Evolutionary conservation across 2,888 invertebrate genomes (phyloP).

Genomic region (Capitulum mitella): DNA sequence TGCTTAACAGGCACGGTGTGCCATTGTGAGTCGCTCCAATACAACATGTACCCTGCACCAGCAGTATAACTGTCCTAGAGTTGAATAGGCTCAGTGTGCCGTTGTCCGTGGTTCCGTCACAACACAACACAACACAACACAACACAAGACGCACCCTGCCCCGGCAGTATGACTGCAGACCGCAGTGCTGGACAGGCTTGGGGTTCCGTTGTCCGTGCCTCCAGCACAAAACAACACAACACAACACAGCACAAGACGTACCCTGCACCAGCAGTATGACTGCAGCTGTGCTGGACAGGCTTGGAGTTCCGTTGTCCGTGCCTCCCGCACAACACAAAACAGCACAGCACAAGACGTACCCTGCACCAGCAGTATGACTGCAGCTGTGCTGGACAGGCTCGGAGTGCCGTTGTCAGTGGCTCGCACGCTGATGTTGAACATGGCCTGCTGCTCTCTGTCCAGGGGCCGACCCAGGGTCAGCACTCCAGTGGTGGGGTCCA

Average conservation of each 20-base stretch:
- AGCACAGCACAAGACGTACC: constrained; percentile 28
- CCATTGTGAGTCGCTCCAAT: no score
- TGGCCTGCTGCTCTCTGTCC: constrained; percentile 76
- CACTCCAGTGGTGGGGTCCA: constrained; percentile 75
- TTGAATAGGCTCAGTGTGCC: no score
- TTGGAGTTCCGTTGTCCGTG: no score
- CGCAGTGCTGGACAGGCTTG: no score
- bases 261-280: constrained; percentile 58
- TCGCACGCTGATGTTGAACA: constrained; percentile 70
- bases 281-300: constrained; percentile 39
- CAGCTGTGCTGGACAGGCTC: constrained; percentile 58
- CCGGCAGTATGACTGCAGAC: constrained; percentile 56
- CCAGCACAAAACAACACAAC: no score
- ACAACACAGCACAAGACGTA: constrained; percentile 22
- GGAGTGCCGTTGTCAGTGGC: constrained; percentile 79
- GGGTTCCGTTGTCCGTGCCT: no score
- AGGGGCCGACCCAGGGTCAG: constrained; percentile 72
- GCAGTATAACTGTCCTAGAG: no score
- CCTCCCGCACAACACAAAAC: no score
- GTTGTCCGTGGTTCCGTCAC: no score
- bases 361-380: constrained; percentile 69
- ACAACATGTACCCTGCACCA: no score
- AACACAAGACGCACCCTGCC: constrained; percentile 55
- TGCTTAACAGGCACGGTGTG: no score
- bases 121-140: no score